phyloP scores from a whole-genome alignment of 2,888 invertebrate genomes.

The Salticus scenicus region DNA sequence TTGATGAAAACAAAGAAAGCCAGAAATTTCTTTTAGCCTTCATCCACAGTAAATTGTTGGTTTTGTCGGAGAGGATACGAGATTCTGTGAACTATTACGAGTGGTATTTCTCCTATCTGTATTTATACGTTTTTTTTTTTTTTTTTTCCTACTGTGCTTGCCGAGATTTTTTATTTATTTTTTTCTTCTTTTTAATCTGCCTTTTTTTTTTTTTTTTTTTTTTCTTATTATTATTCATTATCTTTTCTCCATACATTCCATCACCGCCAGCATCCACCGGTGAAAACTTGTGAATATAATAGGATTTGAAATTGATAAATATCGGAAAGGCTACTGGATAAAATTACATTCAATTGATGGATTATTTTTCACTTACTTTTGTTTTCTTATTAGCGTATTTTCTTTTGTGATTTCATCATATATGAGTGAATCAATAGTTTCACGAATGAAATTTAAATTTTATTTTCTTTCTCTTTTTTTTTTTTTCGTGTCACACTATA shows the following conservation, averaged over 20 bases:
- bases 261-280: background rate
- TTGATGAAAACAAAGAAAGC: slow-evolving; percentile 18
- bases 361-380: background rate
- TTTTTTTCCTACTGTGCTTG: no score
- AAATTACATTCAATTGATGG: background rate
- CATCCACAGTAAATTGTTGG: slow-evolving; percentile 43
- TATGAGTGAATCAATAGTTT: no score
- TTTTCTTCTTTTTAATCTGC: background rate
- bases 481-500: no score
- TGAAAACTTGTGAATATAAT: background rate
- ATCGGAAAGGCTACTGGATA: background rate
- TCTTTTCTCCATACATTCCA: background rate
- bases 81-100: slow-evolving; percentile 13
- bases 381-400: background rate
- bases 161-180: no score
- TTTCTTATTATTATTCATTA: background rate
- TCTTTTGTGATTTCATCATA: background rate
- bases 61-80: slow-evolving; percentile 8
- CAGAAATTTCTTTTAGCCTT: slow-evolving; percentile 16
- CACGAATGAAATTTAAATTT: no score
- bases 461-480: no score
- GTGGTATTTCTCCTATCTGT: background rate
- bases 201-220: background rate
- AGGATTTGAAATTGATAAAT: background rate
- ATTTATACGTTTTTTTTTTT: slow-evolving; percentile 1